These are phyloP conservation scores for Mirounga angustirostris DNA, from an alignment of 2,113 vertebrate species.

Conservation along the genomic window DNA sequence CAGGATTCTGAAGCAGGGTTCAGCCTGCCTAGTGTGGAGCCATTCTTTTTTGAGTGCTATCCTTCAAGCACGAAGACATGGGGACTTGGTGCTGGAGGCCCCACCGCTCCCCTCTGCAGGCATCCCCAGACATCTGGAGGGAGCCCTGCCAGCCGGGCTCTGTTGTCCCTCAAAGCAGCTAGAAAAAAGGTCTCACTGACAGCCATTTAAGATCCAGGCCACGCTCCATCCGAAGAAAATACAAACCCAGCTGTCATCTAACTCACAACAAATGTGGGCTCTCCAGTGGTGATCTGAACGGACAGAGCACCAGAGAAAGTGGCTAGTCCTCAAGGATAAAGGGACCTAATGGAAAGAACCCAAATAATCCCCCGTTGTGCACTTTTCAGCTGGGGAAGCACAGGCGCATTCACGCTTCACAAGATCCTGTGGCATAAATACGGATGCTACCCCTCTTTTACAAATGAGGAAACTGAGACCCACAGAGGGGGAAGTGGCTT, in stretches of 20 bases:
- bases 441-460: neutral
- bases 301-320: neutral
- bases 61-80: neutral
- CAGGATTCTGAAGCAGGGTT: neutral
- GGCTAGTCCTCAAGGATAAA: constrained; percentile 36
- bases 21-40: neutral
- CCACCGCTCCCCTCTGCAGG: neutral
- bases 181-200: constrained; percentile 54
- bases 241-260: constrained; percentile 67
- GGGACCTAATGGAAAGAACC: neutral
- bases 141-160: neutral
- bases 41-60: neutral
- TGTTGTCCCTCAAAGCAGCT: neutral
- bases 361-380: neutral
- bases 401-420: neutral
- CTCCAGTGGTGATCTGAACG: neutral
- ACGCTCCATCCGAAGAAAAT: constrained; percentile 60
- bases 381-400: neutral
- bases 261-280: constrained; percentile 66
- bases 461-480: neutral
- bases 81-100: neutral
- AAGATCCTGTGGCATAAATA: neutral
- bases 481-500: neutral
- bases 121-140: constrained; percentile 39
- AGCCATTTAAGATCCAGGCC: constrained; percentile 51